These are phyloP conservation scores for Thrips palmi DNA, from an alignment of 1,140 invertebrate genomes.

Conservation along the genomic window DNA sequence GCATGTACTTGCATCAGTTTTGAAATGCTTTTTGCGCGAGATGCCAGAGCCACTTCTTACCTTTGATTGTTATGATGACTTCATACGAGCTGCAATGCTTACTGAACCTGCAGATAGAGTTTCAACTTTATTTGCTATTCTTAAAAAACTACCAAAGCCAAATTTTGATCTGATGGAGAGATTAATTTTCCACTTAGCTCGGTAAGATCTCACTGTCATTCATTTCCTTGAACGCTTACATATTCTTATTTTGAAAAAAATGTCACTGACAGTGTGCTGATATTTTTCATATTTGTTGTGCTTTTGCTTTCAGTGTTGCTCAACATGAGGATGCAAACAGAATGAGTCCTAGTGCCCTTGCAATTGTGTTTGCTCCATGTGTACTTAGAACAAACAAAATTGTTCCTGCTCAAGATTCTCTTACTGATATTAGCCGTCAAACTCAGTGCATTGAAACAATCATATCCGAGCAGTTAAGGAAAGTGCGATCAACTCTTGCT, in stretches of 20 bases:
- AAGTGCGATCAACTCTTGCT: constrained; percentile 58
- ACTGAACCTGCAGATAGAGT: constrained; percentile 64
- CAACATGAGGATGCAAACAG: constrained; percentile 73
- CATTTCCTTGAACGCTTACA: not conserved
- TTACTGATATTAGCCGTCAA: constrained; percentile 59
- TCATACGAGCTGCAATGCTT: constrained; percentile 69
- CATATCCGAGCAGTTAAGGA: constrained; percentile 54
- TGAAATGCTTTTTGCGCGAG: constrained; percentile 82
- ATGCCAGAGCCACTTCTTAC: constrained; percentile 85
- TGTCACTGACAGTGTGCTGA: constrained; percentile 1
- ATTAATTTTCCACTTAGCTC: constrained; percentile 80
- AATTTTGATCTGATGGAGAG: constrained; percentile 87
- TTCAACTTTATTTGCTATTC: constrained; percentile 63
- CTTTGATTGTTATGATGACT: constrained; percentile 87
- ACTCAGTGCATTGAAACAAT: constrained; percentile 78
- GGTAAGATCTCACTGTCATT: constrained; percentile 24
- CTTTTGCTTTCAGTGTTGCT: constrained; percentile 40
- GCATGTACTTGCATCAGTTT: constrained; percentile 77
- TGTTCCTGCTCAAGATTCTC: constrained; percentile 74
- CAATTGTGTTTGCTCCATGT: constrained; percentile 90
- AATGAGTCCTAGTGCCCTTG: constrained; percentile 79
- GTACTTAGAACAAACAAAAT: constrained; percentile 70
- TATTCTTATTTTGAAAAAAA: constrained; percentile 1
- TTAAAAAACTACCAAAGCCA: constrained; percentile 73
- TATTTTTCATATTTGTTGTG: constrained; percentile 5